Percentiles rank a stretch among this genome's conserved stretches.
These are phyloP conservation scores for Seriola rivoliana DNA, from an alignment of 2,113 vertebrate genomes.

Conservation along the genomic window DNA sequence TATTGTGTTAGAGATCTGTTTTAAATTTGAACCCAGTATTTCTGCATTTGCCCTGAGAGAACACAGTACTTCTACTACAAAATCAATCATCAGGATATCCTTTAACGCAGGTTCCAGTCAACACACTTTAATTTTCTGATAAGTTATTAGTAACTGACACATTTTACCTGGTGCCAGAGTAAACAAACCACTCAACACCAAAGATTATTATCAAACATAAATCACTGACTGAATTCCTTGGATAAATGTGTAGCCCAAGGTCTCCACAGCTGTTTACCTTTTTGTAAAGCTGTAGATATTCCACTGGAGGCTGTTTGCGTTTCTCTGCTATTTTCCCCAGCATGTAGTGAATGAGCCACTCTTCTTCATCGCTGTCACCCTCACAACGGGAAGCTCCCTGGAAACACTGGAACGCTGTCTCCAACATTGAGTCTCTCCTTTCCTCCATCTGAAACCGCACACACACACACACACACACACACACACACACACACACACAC, in stretches of 20 bases:
- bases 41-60: neutral
- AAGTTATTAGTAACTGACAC: neutral
- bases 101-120: neutral
- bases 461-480: constrained; percentile 27
- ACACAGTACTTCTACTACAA: neutral
- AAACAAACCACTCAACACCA: neutral
- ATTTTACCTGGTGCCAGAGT: neutral
- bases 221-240: neutral
- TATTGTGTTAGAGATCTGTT: neutral
- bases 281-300: constrained; percentile 93
- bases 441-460: constrained; percentile 89
- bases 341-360: constrained; percentile 99
- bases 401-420: constrained; percentile 92
- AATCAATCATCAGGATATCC: neutral
- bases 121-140: neutral
- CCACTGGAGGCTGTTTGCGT: constrained; percentile 87
- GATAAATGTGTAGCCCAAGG: neutral
- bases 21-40: neutral
- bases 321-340: constrained; percentile 98
- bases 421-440: constrained; percentile 93
- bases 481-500: too few relatives aligned
- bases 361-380: constrained; percentile 95
- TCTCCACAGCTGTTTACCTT: constrained; percentile 78
- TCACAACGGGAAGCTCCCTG: constrained; percentile 91
- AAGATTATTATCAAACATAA: too few relatives aligned